Conservation (phyloP, 2,888 invertebrate genomes). For the Nezara viridula region DNA sequence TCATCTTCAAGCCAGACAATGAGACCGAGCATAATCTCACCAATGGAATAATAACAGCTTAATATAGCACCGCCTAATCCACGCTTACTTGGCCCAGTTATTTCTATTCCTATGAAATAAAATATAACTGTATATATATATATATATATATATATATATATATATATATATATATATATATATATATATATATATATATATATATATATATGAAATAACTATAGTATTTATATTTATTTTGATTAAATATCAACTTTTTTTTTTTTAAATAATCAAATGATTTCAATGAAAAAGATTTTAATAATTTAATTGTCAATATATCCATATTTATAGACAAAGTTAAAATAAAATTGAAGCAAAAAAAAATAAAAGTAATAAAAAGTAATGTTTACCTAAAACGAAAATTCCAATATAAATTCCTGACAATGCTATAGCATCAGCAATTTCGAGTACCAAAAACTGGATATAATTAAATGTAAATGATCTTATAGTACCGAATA, state of each 20-base stretch:
- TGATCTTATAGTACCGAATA: constrained; percentile 78
- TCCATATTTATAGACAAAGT: too few relatives aligned
- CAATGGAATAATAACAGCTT: constrained; percentile 78
- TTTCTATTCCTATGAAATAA: constrained; percentile 76
- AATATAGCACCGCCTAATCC: constrained; percentile 76
- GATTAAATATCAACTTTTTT: too few relatives aligned
- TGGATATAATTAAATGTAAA: constrained; percentile 79
- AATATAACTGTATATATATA: not conserved
- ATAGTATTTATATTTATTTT: too few relatives aligned
- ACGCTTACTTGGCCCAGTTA: constrained; percentile 81
- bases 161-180: not conserved
- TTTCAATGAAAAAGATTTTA: too few relatives aligned
- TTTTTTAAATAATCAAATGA: too few relatives aligned
- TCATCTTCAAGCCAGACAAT: constrained; percentile 74
- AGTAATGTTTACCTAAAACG: constrained; percentile 79
- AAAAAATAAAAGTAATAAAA: not conserved
- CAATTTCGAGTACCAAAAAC: constrained; percentile 79
- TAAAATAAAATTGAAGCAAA: not conserved
- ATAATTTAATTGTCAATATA: too few relatives aligned
- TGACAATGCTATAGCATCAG: constrained; percentile 75
- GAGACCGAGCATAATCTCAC: constrained; percentile 75
- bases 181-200: not conserved
- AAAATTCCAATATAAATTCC: constrained; percentile 82
- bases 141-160: too few relatives aligned
- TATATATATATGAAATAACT: not conserved